These are phyloP conservation scores for Phymanthus crucifer DNA, from an alignment of 92 coral and sea anemone genomes.

Conservation along the genomic window DNA sequence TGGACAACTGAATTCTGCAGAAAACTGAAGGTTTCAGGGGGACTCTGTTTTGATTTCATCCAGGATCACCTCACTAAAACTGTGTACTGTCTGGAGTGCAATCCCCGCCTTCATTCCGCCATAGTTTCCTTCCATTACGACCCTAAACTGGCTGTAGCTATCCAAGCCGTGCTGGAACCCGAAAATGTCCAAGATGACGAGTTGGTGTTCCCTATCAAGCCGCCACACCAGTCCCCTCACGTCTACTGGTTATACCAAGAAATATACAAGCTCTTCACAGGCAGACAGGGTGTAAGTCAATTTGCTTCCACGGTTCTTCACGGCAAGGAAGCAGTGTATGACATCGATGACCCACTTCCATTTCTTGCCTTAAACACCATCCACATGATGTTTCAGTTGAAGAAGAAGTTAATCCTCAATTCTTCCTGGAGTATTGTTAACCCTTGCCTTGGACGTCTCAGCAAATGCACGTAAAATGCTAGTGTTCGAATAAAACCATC, in stretches of 20 bases:
- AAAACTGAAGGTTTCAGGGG: slow-evolving; percentile 46
- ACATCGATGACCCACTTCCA: slow-evolving; percentile 47
- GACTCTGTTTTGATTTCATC: slow-evolving; percentile 46
- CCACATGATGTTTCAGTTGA: neutral
- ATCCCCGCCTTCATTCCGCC: slow-evolving; percentile 56
- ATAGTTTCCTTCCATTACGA: slow-evolving; percentile 29
- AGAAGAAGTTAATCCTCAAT: neutral
- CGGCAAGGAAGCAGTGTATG: slow-evolving; percentile 56
- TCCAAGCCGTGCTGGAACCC: slow-evolving; percentile 46
- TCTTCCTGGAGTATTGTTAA: neutral
- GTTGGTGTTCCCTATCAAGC: slow-evolving; percentile 20
- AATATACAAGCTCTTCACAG: slow-evolving; percentile 33
- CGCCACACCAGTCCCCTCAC: slow-evolving; percentile 23
- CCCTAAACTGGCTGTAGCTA: slow-evolving; percentile 39
- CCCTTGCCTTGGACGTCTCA: slow-evolving; percentile 11
- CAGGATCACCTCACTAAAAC: slow-evolving; percentile 34
- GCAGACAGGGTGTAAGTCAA: slow-evolving; percentile 38
- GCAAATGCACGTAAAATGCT: too few relatives aligned
- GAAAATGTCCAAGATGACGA: slow-evolving; percentile 24
- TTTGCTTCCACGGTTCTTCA: slow-evolving; percentile 6
- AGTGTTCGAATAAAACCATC: too few relatives aligned
- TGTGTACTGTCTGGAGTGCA: slow-evolving; percentile 59
- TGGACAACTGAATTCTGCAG: slow-evolving; percentile 50
- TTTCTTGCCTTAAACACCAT: slow-evolving; percentile 39
- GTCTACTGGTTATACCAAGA: slow-evolving; percentile 58